Evolutionary conservation across 2,797 vertebrate species (phyloP), one percentile per base, ranked within the genome.

Genomic region (Rhadinocentrus ornatus): DNA sequence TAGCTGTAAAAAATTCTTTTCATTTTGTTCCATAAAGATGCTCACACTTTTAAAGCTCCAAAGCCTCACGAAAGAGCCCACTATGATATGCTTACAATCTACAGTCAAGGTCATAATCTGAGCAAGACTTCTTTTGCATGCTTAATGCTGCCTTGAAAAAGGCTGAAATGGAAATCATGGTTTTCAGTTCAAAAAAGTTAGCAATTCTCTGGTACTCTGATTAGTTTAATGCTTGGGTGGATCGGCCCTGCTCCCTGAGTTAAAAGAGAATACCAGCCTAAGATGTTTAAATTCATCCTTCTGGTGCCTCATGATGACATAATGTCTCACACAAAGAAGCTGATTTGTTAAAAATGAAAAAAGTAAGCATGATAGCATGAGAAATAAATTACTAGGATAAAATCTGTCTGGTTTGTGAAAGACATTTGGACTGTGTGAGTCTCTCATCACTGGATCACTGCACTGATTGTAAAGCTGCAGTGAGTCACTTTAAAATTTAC

Each of bases 1-100:
- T 89, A 88, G 78, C 85, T 70, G 77, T 87, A 87, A 89, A n/a
- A 89, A 92, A 88, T 77, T 80, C 35, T 83, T 89, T 91, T 85
- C 85, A 87, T 88, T 93, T 86, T 83, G 55, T 82, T 85, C 82
- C 85, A 91, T 88, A 91, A 93, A 93, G 86, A 92, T 86, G 84
- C 74, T 86, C 69, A 71, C 62, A 77, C 71, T 87, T 89, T 85
- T 80, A 88, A 72, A 69, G 85, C 88, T 69, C 75, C 44, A 62
- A 84, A 63, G 82, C 86, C 82, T 87, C 8, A 84, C 81, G 73
- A 85, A 73, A 70, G 57, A 82, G 82, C 81, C 69, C 48, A 46
- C 35, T 10, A 81, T 85, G 85, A 87, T 91, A 91, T 89, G 82
- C 87, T 86, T 73, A 72, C 72, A 87, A 89, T 91, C 88, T 86